phyloP scores from a whole-genome alignment of 2,888 invertebrate genomes.

The Cyaniris semiargus region DNA sequence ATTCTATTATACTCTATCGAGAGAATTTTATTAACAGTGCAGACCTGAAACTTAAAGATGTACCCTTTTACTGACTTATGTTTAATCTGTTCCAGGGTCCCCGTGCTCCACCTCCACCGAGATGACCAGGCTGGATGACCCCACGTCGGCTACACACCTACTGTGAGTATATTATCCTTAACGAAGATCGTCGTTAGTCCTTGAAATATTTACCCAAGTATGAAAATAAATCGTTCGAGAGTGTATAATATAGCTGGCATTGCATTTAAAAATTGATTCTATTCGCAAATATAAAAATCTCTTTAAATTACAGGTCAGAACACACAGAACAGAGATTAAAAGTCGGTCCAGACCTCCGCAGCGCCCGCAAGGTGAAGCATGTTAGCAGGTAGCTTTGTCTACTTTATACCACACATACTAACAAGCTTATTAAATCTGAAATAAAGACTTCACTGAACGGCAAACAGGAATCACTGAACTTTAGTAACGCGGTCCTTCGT shows the following conservation, averaged over 20 bases:
- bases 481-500: no score
- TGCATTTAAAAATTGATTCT: no score
- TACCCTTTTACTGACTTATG: not conserved
- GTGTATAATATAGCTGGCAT: no score
- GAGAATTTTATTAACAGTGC: no score
- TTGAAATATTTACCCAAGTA: not conserved
- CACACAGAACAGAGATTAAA: constrained; percentile 63
- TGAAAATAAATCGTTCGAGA: no score
- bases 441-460: no score
- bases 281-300: no score
- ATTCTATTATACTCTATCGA: no score
- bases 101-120: constrained; percentile 12
- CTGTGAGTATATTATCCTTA: not conserved
- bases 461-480: no score
- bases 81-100: constrained; percentile 8
- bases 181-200: no score
- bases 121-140: not conserved
- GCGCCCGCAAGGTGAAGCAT: constrained; percentile 59
- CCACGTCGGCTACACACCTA: not conserved
- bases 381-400: constrained; percentile 46
- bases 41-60: not conserved
- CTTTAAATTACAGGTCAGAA: constrained; percentile 41
- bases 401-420: no score
- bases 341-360: constrained; percentile 67
- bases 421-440: no score